These are phyloP conservation scores for Morpho helenor DNA, from an alignment of 2,888 invertebrate species.

Conservation along the genomic window DNA sequence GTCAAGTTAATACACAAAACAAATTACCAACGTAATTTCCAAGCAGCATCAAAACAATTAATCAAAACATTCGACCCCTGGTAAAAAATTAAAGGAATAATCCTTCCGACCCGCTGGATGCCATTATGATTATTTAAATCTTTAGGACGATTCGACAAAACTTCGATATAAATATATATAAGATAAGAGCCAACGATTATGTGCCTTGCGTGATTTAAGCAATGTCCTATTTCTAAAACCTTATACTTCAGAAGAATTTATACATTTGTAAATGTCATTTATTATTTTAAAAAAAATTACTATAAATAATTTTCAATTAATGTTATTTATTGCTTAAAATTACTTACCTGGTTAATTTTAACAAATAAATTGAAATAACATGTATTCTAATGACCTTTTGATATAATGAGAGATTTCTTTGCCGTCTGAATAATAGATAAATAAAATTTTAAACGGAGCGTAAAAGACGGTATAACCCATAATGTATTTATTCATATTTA, in stretches of 20 bases:
- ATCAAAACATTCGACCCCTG: conserved; percentile 59
- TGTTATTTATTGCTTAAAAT: too few relatives aligned
- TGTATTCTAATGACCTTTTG: too few relatives aligned
- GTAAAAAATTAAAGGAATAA: conserved; percentile 57
- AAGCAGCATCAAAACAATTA: conserved; percentile 61
- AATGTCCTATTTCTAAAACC: neutral
- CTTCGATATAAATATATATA: conserved; percentile 61
- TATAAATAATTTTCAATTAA: too few relatives aligned
- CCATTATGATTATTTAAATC: conserved; percentile 74
- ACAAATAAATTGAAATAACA: too few relatives aligned
- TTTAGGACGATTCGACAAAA: conserved; percentile 63
- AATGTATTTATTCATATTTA: too few relatives aligned
- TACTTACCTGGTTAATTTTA: too few relatives aligned
- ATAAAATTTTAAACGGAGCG: too few relatives aligned
- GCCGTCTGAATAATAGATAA: too few relatives aligned
- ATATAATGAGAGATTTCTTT: too few relatives aligned
- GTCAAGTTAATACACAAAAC: conserved; percentile 72
- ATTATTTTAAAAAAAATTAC: too few relatives aligned
- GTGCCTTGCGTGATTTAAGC: neutral
- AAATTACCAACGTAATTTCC: conserved; percentile 64
- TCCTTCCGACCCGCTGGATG: conserved; percentile 46
- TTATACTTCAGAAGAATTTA: neutral
- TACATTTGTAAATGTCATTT: too few relatives aligned
- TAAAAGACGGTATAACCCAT: too few relatives aligned
- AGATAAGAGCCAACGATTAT: neutral